Base-by-base conservation (phyloP, 2,797 vertebrate species). In the Euphonia xanthogaster region DNA sequence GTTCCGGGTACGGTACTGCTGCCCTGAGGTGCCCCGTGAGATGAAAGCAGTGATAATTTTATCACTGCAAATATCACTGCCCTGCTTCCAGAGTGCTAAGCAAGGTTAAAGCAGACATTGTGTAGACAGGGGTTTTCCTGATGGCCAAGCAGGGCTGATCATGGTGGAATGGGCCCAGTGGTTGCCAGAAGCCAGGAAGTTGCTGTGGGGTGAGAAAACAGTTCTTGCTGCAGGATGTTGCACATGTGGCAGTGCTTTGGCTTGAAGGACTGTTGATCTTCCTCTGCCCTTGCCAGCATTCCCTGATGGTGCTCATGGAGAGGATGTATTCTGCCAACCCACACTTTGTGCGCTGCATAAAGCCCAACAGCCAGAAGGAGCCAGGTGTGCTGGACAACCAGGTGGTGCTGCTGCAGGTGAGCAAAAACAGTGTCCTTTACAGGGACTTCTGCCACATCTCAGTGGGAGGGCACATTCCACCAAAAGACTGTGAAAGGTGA, bases 261-360 rank as follows among this genome's bases (percentile, higher is more conserved):
- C 22, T 80, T 86, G 31, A 28, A 33, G 31, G 14, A 22, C 15
- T 74, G 14, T n/a, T 82, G 25, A 12, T 61, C 47, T 89, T 78
- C 72, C 68, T 84, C 50, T 91, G 61, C 48, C 51, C 23, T 87
- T 27, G 3, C 11, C 81, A 98, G 98, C 98, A 98, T 91, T 98
- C 98, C 18, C 94, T 98, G n/a, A 94, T 92, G 24, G 94, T 98
- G 24, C 96, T 98, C 17, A 98, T 98, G 98, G 98, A 98, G 94
- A 98, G 91, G 93, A 97, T 98, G 98, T 98, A 98, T 83, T 97
- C 96, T 11, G 98, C 98, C 31, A 96, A 92, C 60, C 98, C 98
- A 0, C 98, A 98, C 82, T 98, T 98, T 24, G 97, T 98, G 35
- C 97, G 98, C 51, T 98, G 98, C 85, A 97, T 98, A 92, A 98